These are phyloP conservation scores for Meandrina meandrites DNA, from an alignment of 92 coral and sea anemone genomes.

Conservation along the genomic window DNA sequence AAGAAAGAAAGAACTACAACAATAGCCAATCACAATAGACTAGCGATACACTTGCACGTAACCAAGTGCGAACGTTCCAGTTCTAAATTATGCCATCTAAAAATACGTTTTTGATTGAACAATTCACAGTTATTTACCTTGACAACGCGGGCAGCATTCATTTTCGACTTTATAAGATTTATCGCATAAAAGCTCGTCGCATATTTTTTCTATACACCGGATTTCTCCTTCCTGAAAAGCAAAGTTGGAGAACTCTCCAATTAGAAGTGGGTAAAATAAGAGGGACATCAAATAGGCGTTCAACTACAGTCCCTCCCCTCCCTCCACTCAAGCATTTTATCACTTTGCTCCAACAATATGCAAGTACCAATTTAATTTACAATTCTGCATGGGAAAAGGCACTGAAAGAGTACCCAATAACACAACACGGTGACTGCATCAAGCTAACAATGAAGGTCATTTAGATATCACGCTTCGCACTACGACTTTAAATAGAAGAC, in stretches of 20 bases:
- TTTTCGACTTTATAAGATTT: constrained; percentile 42
- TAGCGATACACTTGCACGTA: not conserved
- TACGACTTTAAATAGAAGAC: not conserved
- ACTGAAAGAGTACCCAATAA: not conserved
- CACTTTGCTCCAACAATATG: not conserved
- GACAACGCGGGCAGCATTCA: constrained; percentile 52
- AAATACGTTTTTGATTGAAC: not conserved
- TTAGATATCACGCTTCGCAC: not conserved
- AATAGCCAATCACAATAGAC: not conserved
- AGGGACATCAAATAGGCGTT: not conserved
- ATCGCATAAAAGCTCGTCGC: constrained; percentile 63
- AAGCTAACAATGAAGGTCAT: too few species aligned
- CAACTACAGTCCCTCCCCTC: not conserved
- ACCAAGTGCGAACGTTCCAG: not conserved
- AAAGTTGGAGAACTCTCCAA: not conserved
- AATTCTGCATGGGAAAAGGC: not conserved
- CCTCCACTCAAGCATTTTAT: too few species aligned
- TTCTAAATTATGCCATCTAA: not conserved
- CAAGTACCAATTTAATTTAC: not conserved
- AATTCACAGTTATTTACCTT: constrained; percentile 31
- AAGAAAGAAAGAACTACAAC: not conserved
- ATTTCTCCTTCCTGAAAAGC: constrained; percentile 62
- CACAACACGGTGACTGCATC: not conserved
- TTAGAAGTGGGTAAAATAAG: not conserved
- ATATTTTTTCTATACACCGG: constrained; percentile 62